Evolutionary conservation across 2,888 invertebrate genomes (phyloP).

Genomic region (Lycophotia porphyrea): DNA sequence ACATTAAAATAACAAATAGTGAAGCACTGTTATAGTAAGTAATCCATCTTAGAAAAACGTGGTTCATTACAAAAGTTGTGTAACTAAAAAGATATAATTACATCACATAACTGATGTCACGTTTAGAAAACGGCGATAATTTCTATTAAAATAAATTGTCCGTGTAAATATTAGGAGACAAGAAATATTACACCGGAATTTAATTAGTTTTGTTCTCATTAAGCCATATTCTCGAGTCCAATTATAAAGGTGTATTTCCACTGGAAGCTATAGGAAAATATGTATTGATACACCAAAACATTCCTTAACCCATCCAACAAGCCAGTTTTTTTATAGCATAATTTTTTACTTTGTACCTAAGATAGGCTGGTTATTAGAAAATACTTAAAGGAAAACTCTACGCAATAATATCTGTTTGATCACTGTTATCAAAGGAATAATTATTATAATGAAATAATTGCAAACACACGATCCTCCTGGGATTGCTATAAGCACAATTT

Average conservation of each 20-base stretch:
- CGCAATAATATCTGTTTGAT: neutral
- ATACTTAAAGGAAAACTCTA: neutral
- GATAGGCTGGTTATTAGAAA: neutral
- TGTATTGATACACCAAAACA: neutral
- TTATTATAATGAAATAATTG: constrained; percentile 3
- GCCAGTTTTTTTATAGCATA: neutral
- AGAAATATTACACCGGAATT: constrained; percentile 12
- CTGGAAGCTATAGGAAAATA: neutral
- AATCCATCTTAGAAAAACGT: neutral
- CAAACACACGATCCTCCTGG: neutral
- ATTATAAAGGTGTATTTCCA: constrained; percentile 5
- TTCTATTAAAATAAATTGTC: constrained; percentile 18
- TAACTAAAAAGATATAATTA: constrained; percentile 2
- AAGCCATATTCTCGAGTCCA: constrained; percentile 22
- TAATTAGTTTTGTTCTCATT: constrained; percentile 28
- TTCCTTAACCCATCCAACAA: neutral
- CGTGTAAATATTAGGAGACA: constrained; percentile 1
- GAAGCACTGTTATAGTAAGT: neutral
- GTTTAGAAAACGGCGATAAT: constrained; percentile 28
- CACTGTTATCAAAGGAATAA: neutral
- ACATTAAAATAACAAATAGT: neutral
- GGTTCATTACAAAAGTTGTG: constrained; percentile 7
- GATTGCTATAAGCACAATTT: neutral
- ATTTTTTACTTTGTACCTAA: neutral
- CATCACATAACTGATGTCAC: constrained; percentile 1